A percentile compares a stretch with the other conserved stretches of the same genome.
phyloP scores from a whole-genome alignment of 2,113 vertebrate species.

The Panurus biarmicus region DNA sequence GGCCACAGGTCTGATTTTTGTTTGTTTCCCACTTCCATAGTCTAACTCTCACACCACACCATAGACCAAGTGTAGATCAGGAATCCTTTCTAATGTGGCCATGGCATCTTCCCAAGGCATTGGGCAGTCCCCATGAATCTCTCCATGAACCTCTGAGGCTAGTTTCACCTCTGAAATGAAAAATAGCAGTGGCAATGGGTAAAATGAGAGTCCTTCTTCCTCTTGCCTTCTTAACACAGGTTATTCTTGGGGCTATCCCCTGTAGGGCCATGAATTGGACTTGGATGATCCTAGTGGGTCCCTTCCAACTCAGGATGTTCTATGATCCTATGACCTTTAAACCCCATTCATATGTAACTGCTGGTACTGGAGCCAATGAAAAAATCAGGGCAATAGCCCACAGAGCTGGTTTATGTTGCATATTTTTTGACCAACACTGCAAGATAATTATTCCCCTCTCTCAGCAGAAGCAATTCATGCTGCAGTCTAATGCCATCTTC shows the following conservation, averaged over 20 bases:
- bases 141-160: not conserved
- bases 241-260: not conserved
- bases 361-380: not conserved
- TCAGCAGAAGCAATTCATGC: not conserved
- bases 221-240: not conserved
- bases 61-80: not conserved
- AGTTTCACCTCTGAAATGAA: not conserved
- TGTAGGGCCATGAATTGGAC: not conserved
- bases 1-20: not conserved
- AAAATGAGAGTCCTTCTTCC: not conserved
- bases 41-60: not conserved
- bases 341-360: not conserved
- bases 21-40: not conserved
- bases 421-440: not conserved
- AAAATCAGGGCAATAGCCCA: not conserved
- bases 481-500: not conserved
- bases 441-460: not conserved
- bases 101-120: not conserved
- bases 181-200: not conserved
- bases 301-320: not conserved
- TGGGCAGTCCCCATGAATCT: not conserved
- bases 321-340: not conserved
- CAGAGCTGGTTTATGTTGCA: not conserved
- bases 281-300: not conserved
- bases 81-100: rapidly evolving